A percentile compares a stretch with the other conserved stretches of the same genome.
Evolutionary conservation across 2,888 invertebrate species (phyloP).

Genomic region (Carabus problematicus): DNA sequence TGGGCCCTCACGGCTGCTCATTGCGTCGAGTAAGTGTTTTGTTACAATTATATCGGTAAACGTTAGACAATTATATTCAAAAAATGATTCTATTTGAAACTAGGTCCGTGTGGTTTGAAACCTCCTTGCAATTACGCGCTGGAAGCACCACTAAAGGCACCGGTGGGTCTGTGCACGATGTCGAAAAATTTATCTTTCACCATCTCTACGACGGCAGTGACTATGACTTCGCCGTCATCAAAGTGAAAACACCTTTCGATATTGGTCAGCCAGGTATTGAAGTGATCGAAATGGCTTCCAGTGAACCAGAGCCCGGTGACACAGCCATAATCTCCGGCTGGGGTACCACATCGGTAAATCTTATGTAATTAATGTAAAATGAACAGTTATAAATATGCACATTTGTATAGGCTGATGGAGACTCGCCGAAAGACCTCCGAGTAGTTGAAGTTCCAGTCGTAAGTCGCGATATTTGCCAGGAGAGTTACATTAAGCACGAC

Average conservation of each 20-base stretch:
- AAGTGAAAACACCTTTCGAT: too few species aligned
- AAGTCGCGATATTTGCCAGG: slow-evolving; percentile 7
- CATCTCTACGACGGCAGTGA: too few species aligned
- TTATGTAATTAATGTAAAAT: neutral
- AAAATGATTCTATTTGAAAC: too few species aligned
- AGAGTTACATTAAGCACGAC: neutral
- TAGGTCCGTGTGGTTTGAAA: too few species aligned
- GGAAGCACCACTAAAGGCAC: too few species aligned
- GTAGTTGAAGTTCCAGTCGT: slow-evolving; percentile 17
- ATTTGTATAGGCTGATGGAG: slow-evolving; percentile 7
- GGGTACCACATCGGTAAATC: slow-evolving; percentile 42
- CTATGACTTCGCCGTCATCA: too few species aligned
- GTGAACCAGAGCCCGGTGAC: slow-evolving; percentile 27
- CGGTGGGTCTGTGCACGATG: too few species aligned
- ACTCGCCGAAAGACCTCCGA: slow-evolving; percentile 3
- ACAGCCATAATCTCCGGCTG: slow-evolving; percentile 42
- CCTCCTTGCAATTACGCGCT: too few species aligned
- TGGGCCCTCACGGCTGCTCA: slow-evolving; percentile 51
- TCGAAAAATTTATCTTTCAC: too few species aligned
- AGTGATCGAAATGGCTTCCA: slow-evolving; percentile 45
- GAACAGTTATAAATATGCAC: too few species aligned
- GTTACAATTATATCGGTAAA: too few species aligned
- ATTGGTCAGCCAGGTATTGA: neutral
- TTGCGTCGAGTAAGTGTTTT: slow-evolving; percentile 45
- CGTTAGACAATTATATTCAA: too few species aligned